phyloP scores from a whole-genome alignment of 2,113 vertebrate species.

The Chiloscyllium plagiosum region DNA sequence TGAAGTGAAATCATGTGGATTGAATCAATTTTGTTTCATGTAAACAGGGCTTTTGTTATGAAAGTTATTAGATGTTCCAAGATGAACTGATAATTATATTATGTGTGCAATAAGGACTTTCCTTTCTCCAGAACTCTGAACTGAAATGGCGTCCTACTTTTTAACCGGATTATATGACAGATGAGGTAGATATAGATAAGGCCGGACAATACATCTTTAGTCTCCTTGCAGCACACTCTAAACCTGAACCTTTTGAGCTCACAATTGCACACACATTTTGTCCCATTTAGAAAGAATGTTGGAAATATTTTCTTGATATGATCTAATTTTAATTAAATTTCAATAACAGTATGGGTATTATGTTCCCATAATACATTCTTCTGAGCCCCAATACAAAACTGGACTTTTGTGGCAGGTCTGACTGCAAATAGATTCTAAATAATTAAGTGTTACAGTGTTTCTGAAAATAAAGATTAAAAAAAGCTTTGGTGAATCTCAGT shows the following conservation, averaged over 20 bases:
- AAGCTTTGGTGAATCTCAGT: neutral
- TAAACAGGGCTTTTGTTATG: slow-evolving; percentile 32
- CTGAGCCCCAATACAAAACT: neutral
- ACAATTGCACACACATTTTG: slow-evolving; percentile 59
- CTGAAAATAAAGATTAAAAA: neutral
- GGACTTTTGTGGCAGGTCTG: neutral
- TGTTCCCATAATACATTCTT: slow-evolving; percentile 43
- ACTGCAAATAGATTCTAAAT: slow-evolving; percentile 7
- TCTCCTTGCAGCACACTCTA: slow-evolving; percentile 55
- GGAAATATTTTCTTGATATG: slow-evolving; percentile 61
- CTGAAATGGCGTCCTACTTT: slow-evolving; percentile 52
- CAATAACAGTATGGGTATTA: slow-evolving; percentile 58
- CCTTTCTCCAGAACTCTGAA: slow-evolving; percentile 44
- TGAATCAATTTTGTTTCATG: slow-evolving; percentile 17
- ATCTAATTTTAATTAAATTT: slow-evolving; percentile 71
- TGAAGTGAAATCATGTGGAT: slow-evolving; percentile 25
- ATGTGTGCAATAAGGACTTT: slow-evolving; percentile 41
- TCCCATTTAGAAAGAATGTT: slow-evolving; percentile 55
- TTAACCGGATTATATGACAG: slow-evolving; percentile 64
- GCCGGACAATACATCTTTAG: slow-evolving; percentile 63
- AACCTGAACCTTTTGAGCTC: slow-evolving; percentile 49
- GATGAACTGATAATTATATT: slow-evolving; percentile 42
- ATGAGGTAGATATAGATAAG: slow-evolving; percentile 69
- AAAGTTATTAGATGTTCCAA: slow-evolving; percentile 13
- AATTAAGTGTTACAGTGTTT: slow-evolving; percentile 4